Percentiles rank a stretch among this genome's conserved stretches.
Conservation (phyloP, 2,113 vertebrate genomes). For the Hippocampus barbouri region DNA sequence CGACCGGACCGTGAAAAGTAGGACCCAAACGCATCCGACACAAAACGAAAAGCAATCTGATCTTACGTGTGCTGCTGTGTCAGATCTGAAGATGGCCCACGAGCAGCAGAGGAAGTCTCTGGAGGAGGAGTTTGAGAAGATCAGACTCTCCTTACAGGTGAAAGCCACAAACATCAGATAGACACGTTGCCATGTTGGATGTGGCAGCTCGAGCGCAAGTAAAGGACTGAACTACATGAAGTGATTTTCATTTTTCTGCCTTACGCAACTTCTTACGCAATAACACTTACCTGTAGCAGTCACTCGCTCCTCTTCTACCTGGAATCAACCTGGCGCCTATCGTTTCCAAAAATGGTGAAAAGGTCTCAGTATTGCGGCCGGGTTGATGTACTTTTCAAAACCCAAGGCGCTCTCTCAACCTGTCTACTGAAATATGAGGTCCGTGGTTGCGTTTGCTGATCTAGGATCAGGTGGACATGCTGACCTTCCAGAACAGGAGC, state of each 20-base stretch:
- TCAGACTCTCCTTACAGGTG: conserved; percentile 90
- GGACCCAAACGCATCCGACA: background rate
- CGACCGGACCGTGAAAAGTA: conserved; percentile 84
- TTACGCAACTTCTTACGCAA: no score
- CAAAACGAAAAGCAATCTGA: background rate
- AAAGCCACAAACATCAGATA: background rate
- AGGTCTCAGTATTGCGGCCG: no score
- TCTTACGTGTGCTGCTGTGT: conserved; percentile 3
- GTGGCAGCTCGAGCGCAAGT: background rate
- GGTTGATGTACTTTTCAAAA: no score
- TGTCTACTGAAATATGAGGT: no score
- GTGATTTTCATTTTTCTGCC: background rate
- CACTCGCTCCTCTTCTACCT: no score
- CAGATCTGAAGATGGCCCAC: conserved; percentile 85
- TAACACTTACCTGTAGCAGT: no score
- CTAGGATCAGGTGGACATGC: conserved; percentile 95
- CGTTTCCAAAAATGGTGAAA: no score
- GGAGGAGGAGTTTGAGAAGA: conserved; percentile 88
- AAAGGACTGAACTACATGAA: background rate
- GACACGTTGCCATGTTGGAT: background rate
- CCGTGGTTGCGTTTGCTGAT: background rate
- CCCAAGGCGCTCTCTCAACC: no score
- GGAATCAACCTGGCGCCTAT: no score
- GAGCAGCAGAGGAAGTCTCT: conserved; percentile 86
- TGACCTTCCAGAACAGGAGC: conserved; percentile 93